phyloP scores from a whole-genome alignment of 2,113 vertebrate genomes.

The Notothenia coriiceps region DNA sequence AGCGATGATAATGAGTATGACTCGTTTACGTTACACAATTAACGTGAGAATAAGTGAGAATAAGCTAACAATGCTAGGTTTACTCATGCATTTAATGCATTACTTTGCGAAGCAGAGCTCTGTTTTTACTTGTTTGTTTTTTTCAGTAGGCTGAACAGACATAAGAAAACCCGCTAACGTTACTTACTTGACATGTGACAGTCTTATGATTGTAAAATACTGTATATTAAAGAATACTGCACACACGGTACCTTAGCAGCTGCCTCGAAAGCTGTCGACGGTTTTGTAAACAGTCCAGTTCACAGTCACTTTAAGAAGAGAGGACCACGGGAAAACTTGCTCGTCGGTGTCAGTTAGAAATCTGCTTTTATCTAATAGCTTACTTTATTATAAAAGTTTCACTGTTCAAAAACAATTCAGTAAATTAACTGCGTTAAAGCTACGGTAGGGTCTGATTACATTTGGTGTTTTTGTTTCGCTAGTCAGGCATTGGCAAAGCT shows the following conservation, averaged over 20 bases:
- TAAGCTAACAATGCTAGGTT: background rate
- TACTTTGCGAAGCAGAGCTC: background rate
- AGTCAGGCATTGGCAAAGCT: background rate
- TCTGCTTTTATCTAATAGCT: background rate
- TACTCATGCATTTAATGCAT: background rate
- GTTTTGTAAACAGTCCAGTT: background rate
- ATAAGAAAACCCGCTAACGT: accelerated
- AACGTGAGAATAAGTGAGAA: background rate
- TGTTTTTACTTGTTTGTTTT: background rate
- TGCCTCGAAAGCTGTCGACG: background rate
- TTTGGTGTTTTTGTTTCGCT: background rate
- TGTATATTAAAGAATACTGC: background rate
- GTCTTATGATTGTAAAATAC: background rate
- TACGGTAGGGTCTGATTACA: background rate
- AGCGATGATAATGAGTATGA: no score
- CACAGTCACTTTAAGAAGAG: background rate
- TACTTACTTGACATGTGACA: background rate
- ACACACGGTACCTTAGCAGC: background rate
- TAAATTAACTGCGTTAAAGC: background rate
- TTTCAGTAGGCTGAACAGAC: background rate
- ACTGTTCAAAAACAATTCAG: background rate
- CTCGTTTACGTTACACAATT: background rate
- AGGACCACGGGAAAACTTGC: no score
- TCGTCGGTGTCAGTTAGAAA: background rate
- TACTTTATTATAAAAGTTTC: background rate